Evolutionary conservation across 2,797 vertebrate species (phyloP).

Genomic region (Alauda arvensis): DNA sequence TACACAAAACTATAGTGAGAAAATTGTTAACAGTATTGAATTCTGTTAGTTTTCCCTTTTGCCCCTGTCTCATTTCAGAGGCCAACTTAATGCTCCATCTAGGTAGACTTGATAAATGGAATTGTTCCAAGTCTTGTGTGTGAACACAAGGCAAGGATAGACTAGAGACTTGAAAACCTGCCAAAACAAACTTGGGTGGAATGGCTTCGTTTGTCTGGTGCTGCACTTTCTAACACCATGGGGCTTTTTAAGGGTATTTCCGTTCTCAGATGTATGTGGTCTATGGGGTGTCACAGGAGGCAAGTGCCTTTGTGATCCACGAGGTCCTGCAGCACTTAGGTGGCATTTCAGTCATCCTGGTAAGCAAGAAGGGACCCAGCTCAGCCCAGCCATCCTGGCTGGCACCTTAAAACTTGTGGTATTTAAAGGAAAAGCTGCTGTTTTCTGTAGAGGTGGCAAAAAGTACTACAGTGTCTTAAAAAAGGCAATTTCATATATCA

Average conservation of each 20-base stretch:
- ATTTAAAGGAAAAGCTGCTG: neutral
- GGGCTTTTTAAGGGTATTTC: constrained; percentile 26
- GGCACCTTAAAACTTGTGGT: neutral
- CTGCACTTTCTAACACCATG: neutral
- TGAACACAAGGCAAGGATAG: constrained; percentile 15
- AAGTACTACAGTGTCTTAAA: neutral
- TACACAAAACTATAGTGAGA: neutral
- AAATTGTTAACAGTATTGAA: constrained; percentile 7
- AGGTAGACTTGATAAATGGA: constrained; percentile 25
- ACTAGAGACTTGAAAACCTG: constrained; percentile 4
- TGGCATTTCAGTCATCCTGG: neutral
- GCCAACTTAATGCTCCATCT: neutral
- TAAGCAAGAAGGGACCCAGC: neutral
- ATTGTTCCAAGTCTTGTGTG: constrained; percentile 27
- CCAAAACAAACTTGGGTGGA: constrained; percentile 14
- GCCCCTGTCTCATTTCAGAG: constrained; percentile 2
- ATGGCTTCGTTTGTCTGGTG: neutral
- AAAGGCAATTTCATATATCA: neutral
- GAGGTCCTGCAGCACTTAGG: neutral
- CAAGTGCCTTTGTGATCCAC: neutral
- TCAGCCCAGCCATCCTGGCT: neutral
- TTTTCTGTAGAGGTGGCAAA: neutral
- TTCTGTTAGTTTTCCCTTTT: neutral
- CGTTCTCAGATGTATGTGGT: neutral
- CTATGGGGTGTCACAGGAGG: neutral